A percentile compares a stretch with the other conserved stretches of the same genome.
These are phyloP conservation scores for Macrophya alboannulata DNA, from an alignment of 2,888 invertebrate species.

Conservation along the genomic window DNA sequence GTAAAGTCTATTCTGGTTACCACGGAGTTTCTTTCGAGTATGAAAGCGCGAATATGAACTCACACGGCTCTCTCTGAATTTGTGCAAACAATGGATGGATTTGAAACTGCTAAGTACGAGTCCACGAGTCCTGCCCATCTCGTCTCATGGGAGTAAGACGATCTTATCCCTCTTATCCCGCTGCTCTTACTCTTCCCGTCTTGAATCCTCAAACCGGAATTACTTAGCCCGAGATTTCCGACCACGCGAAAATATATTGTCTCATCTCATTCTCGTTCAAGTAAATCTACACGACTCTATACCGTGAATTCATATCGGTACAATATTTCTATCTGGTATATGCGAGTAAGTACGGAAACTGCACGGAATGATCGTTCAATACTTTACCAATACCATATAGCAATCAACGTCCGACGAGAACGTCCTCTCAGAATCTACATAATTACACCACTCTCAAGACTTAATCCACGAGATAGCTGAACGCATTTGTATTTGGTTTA, in stretches of 20 bases:
- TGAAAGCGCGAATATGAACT: not conserved
- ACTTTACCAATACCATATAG: not conserved
- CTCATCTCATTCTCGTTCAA: conserved; percentile 56
- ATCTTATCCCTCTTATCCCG: conserved; percentile 62
- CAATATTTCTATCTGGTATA: not conserved
- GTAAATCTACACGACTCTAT: conserved; percentile 58
- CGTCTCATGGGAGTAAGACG: conserved; percentile 55
- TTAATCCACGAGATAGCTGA: not conserved
- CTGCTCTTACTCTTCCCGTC: conserved; percentile 67
- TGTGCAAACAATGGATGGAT: conserved; percentile 55
- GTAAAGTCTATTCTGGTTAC: not conserved
- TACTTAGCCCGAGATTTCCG: conserved; percentile 71
- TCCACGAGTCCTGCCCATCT: conserved; percentile 55
- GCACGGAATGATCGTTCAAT: conserved; percentile 24
- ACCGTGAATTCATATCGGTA: not conserved
- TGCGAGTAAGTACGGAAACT: not conserved
- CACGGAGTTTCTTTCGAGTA: not conserved
- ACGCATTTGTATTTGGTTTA: conserved; percentile 1
- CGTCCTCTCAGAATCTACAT: conserved; percentile 14
- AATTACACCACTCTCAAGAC: conserved; percentile 9
- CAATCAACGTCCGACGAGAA: not conserved
- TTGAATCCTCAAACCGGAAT: conserved; percentile 69
- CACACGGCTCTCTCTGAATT: conserved; percentile 8
- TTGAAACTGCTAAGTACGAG: conserved; percentile 62
- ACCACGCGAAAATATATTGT: conserved; percentile 65